phyloP scores from a whole-genome alignment of 2,113 vertebrate genomes.

The Hemibagrus wyckioides region DNA sequence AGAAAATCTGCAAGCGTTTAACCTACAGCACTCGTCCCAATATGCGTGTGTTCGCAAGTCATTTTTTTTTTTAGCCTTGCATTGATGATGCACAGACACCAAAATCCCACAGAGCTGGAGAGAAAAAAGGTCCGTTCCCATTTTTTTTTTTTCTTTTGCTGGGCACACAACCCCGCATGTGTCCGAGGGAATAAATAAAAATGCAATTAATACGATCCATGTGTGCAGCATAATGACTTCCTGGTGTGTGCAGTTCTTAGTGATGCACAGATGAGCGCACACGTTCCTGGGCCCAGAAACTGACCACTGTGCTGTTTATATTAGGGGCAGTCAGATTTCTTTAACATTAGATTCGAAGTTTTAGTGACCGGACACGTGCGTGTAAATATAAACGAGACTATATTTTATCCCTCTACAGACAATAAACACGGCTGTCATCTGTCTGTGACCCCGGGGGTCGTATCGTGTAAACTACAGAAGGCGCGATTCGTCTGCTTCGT shows the following conservation, averaged over 20 bases:
- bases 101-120: background rate
- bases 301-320: background rate
- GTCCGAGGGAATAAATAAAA: constrained; percentile 19
- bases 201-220: constrained; percentile 31
- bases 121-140: background rate
- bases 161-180: background rate
- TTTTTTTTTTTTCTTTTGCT: background rate
- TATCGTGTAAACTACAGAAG: background rate
- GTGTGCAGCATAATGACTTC: constrained; percentile 37
- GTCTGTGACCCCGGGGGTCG: background rate
- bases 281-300: background rate
- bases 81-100: constrained; percentile 30
- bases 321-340: background rate
- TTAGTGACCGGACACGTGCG: background rate
- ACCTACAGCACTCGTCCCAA: background rate
- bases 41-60: background rate
- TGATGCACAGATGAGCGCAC: background rate
- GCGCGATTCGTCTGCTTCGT: background rate
- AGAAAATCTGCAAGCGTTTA: constrained; percentile 18
- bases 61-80: background rate
- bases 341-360: background rate
- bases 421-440: background rate
- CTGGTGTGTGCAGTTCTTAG: constrained; percentile 6
- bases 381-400: background rate
- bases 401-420: background rate